Evolutionary conservation across 2,113 vertebrate genomes (phyloP).

Genomic region (Henicopernis longicauda): DNA sequence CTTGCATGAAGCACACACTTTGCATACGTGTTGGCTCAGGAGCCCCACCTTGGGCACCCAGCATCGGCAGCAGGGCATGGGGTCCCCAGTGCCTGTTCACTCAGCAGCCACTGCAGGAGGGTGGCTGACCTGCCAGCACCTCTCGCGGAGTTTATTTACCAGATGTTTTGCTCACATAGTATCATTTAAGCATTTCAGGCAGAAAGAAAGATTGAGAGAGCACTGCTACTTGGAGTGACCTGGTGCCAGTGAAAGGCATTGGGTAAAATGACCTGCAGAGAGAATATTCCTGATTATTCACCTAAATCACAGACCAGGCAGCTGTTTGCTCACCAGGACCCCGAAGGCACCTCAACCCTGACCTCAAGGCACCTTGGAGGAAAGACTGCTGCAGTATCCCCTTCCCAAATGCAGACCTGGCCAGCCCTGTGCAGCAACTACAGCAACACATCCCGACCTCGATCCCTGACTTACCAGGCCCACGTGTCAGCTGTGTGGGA

Average conservation of each 20-base stretch:
- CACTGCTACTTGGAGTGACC: background rate
- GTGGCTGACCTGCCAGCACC: background rate
- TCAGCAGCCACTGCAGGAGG: background rate
- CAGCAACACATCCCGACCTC: background rate
- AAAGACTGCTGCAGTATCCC: background rate
- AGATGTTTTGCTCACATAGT: background rate
- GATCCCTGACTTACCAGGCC: background rate
- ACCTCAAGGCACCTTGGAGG: background rate
- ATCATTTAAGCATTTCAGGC: background rate
- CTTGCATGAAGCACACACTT: accelerated
- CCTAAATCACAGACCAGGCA: background rate
- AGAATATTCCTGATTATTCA: background rate
- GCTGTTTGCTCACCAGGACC: background rate
- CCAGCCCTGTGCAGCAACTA: background rate
- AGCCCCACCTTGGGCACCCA: background rate
- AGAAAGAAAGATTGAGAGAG: background rate
- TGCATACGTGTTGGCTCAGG: accelerated
- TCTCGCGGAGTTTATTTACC: background rate
- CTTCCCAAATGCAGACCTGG: background rate
- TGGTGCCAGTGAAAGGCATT: background rate
- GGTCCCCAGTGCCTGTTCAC: background rate
- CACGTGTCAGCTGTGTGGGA: accelerated
- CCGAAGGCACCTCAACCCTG: background rate
- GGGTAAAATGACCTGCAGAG: background rate
- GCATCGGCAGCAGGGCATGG: too few species aligned